These are phyloP conservation scores for Melinaea marsaeus DNA, from an alignment of 2,888 invertebrate species.

Conservation along the genomic window DNA sequence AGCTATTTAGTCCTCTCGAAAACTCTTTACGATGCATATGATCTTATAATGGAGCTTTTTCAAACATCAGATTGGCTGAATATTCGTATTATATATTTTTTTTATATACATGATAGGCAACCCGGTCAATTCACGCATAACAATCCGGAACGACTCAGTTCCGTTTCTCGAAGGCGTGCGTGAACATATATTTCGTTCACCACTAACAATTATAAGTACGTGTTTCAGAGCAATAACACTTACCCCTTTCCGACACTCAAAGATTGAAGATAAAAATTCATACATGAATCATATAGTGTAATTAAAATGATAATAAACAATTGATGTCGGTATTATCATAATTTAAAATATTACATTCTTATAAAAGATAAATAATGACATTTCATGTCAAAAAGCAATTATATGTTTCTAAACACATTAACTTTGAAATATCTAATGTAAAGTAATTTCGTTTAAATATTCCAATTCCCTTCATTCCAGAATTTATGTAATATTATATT, in stretches of 20 bases:
- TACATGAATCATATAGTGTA: constrained; percentile 60
- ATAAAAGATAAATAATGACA: background rate
- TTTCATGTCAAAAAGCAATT: background rate
- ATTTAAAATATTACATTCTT: constrained; percentile 37
- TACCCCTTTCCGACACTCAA: constrained; percentile 39
- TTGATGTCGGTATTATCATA: constrained; percentile 44
- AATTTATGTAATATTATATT: background rate
- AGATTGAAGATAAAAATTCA: constrained; percentile 52
- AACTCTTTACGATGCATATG: constrained; percentile 31
- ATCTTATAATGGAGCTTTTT: constrained; percentile 29
- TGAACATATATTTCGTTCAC: constrained; percentile 74
- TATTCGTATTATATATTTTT: constrained; percentile 12
- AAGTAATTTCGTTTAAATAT: background rate
- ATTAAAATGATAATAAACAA: constrained; percentile 73
- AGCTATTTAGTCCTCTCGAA: constrained; percentile 43
- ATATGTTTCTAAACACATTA: background rate
- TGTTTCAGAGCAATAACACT: constrained; percentile 63
- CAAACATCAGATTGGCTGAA: constrained; percentile 17
- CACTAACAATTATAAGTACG: constrained; percentile 64
- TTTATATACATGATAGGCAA: background rate
- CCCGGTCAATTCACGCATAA: constrained; percentile 36
- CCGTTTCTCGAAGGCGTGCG: constrained; percentile 65
- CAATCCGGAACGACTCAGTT: constrained; percentile 48
- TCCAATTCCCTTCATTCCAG: background rate
- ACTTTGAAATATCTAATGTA: background rate